Conservation (phyloP, 2,797 vertebrate genomes). For the Pangasius larnaudii region DNA sequence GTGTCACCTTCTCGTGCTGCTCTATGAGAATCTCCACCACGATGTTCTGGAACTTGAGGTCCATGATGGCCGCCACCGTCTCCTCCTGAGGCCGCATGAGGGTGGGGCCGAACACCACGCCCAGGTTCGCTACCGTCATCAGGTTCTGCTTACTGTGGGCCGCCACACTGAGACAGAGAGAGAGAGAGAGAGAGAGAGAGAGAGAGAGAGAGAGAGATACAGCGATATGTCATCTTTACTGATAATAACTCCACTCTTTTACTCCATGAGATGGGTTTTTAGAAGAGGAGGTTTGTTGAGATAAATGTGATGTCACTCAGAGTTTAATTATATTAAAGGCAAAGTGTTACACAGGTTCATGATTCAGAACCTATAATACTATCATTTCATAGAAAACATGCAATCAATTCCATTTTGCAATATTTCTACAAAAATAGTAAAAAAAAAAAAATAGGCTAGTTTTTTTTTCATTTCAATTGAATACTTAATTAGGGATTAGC, state of each 20-base stretch:
- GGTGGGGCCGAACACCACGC: slow-evolving; percentile 96
- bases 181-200: not conserved
- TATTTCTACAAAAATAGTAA: not conserved
- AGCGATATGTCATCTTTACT: not conserved
- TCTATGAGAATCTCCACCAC: slow-evolving; percentile 97
- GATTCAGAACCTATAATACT: not conserved
- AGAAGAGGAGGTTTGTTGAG: not conserved
- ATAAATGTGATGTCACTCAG: not conserved
- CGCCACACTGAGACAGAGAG: slow-evolving; percentile 67
- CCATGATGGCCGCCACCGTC: slow-evolving; percentile 97
- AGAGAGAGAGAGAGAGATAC: not conserved
- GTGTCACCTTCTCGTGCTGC: slow-evolving; percentile 88
- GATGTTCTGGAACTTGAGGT: slow-evolving; percentile 98
- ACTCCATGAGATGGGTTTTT: not conserved
- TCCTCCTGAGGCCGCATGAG: slow-evolving; percentile 97
- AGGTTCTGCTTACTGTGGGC: slow-evolving; percentile 85
- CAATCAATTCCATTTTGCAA: not conserved
- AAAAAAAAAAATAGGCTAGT: not conserved
- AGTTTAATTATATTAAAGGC: not conserved
- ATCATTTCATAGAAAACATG: not conserved
- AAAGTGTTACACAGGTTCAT: not conserved
- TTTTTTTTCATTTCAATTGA: not conserved
- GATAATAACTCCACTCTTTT: not conserved
- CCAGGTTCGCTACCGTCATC: slow-evolving; percentile 96
- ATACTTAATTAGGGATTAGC: not conserved